Conservation (phyloP, 1,140 invertebrate genomes). For the Plodia interpunctella region DNA sequence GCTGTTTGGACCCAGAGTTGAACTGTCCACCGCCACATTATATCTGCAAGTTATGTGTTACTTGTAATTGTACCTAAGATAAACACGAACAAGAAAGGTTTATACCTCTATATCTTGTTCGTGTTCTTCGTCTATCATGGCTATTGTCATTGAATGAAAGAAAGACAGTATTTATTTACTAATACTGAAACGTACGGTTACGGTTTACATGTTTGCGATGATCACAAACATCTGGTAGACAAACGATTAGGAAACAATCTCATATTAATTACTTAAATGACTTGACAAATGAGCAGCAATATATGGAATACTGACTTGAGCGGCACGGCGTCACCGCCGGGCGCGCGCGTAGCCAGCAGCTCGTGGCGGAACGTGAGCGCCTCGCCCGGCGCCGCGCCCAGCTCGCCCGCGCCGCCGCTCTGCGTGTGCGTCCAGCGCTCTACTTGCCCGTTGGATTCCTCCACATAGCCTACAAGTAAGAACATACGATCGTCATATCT, state of each 20-base stretch:
- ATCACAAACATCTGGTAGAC: no score
- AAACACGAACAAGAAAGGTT: no score
- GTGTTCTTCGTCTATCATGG: no score
- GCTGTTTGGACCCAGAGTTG: constrained; percentile 43
- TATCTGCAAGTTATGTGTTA: constrained; percentile 33
- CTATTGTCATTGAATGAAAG: no score
- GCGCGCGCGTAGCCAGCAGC: constrained; percentile 33
- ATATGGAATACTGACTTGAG: constrained; percentile 25
- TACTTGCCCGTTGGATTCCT: constrained; percentile 16
- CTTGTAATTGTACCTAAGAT: background rate
- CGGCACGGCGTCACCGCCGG: constrained; percentile 29
- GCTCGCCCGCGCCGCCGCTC: constrained; percentile 30
- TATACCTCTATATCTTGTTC: no score
- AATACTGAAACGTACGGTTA: no score
- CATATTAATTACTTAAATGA: no score
- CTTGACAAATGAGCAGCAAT: background rate
- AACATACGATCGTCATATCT: no score
- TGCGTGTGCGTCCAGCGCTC: constrained; percentile 41
- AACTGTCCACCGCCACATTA: constrained; percentile 49
- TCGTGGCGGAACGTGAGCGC: constrained; percentile 45
- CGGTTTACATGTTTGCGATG: no score
- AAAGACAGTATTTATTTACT: no score
- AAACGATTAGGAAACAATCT: no score
- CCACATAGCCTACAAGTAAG: constrained; percentile 31
- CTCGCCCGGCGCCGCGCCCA: constrained; percentile 40